Base-by-base conservation (phyloP, 2,888 invertebrate species). In the Dicranocentrus wangi region DNA sequence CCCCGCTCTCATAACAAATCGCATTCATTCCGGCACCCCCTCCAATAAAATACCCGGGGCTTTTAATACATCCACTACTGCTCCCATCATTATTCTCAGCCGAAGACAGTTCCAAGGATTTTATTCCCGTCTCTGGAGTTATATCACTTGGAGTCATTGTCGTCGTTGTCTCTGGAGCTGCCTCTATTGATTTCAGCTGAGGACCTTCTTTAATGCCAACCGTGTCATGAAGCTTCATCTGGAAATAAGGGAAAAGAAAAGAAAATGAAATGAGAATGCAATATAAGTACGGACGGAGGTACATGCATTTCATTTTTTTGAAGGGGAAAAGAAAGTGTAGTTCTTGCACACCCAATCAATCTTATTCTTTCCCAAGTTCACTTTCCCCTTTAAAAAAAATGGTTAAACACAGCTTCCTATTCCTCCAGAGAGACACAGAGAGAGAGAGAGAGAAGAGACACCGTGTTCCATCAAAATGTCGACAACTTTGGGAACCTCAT, bases 161-260 rank as follows among this genome's bases (percentile, higher is more conserved):
- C 32, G 10, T 32, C 32, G 32, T 66, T 66, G 66, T 51, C 58
- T 17, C 47, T 25, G 79, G 79, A 42, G 79, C 72, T 39, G 79
- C 63, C 72, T 79, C 79, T 65, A 79, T 79, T 72, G 79, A 79
- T 79, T 79, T 79, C 72, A 79, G 25, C 25, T 55, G 72, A 58
- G 79, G 79, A 66, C 72, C 79, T 32, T 79, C 79, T 15, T 47
- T 72, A 71, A 79, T 58, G 23, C 79, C 72, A 51, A 72, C 66
- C 17, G 79, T 66, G 72, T 79, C 79, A 68, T 79, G 72, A 58
- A 79, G 72, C 60, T 79, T 79, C 79, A 79, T 79, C 79, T 72
- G 32, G 43, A 53, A 55, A 51, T 51, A 23, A 51, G 32, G 53
- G 42, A 63, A 75, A 55, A 73, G 42, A 47, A 72, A 63, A 55